Conservation (phyloP, 2,888 invertebrate species). For the Fragum fragum region DNA sequence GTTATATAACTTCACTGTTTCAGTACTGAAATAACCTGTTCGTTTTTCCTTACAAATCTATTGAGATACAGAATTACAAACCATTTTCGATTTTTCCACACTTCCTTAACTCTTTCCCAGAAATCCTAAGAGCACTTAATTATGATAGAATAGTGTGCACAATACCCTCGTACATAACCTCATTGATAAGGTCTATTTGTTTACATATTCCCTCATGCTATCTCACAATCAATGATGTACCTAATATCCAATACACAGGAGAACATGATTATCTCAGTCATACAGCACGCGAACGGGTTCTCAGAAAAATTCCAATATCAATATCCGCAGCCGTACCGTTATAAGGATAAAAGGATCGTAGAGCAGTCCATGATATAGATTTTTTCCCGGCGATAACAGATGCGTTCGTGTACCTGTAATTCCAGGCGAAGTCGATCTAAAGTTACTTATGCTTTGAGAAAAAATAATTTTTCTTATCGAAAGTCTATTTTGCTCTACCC, state of each 20-base stretch:
- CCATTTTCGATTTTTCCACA: background rate
- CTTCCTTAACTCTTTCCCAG: background rate
- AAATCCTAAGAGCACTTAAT: background rate
- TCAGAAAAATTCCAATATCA: slow-evolving; percentile 1
- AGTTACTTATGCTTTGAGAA: too few species aligned
- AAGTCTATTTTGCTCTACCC: too few species aligned
- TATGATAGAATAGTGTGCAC: slow-evolving; percentile 16
- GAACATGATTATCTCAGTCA: background rate
- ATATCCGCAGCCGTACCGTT: slow-evolving; percentile 13
- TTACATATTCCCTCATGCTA: slow-evolving; percentile 29
- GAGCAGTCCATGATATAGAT: slow-evolving; percentile 5
- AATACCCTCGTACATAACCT: slow-evolving; percentile 11
- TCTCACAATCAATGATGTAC: slow-evolving; percentile 18
- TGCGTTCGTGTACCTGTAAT: slow-evolving; percentile 15
- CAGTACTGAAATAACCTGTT: too few species aligned
- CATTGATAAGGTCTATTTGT: slow-evolving; percentile 16
- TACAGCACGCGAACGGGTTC: slow-evolving; percentile 6
- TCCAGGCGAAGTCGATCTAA: too few species aligned
- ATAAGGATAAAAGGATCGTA: background rate
- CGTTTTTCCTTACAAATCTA: too few species aligned
- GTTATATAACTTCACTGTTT: too few species aligned
- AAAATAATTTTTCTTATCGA: too few species aligned
- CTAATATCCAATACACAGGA: slow-evolving; percentile 28
- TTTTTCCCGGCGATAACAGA: background rate
- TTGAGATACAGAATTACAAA: background rate